These are phyloP conservation scores for Ophion costatus DNA, from an alignment of 2,888 invertebrate species.

Conservation along the genomic window DNA sequence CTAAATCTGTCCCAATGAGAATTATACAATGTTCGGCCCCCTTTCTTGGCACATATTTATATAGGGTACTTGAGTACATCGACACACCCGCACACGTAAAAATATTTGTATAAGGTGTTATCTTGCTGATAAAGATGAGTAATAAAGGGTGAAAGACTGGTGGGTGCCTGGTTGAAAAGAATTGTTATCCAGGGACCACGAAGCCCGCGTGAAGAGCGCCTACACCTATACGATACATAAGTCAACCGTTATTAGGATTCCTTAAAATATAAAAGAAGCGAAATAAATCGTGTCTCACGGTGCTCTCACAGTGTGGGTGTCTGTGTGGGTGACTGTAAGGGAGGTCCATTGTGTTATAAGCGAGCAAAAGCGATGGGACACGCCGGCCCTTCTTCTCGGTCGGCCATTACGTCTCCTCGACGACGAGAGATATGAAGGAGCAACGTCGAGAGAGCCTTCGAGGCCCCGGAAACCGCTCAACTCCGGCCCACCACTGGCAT, in stretches of 20 bases:
- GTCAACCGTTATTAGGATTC: slow-evolving; percentile 72
- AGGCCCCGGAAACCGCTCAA: slow-evolving; percentile 45
- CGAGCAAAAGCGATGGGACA: slow-evolving; percentile 61
- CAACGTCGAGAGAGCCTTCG: slow-evolving; percentile 58
- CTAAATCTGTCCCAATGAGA: not conserved
- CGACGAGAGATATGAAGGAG: slow-evolving; percentile 61
- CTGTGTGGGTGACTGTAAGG: slow-evolving; percentile 64
- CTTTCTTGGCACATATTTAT: not conserved
- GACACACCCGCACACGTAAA: not conserved
- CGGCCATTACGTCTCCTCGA: slow-evolving; percentile 78
- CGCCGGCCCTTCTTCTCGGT: slow-evolving; percentile 77
- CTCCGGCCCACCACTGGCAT: slow-evolving; percentile 44
- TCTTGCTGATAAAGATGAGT: slow-evolving; percentile 56
- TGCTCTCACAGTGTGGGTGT: slow-evolving; percentile 62
- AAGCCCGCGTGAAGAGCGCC: slow-evolving; percentile 35
- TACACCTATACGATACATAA: slow-evolving; percentile 23
- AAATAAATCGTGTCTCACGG: slow-evolving; percentile 74
- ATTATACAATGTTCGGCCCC: not conserved
- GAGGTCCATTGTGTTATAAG: slow-evolving; percentile 77
- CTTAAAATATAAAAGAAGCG: slow-evolving; percentile 78
- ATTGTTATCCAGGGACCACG: slow-evolving; percentile 46
- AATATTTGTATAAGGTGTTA: slow-evolving; percentile 23
- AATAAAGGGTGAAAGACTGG: slow-evolving; percentile 53
- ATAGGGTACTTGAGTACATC: not conserved
- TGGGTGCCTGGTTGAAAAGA: slow-evolving; percentile 41